These are phyloP conservation scores for Caerostris darwini DNA, from an alignment of 1,140 invertebrate species.

Conservation along the genomic window DNA sequence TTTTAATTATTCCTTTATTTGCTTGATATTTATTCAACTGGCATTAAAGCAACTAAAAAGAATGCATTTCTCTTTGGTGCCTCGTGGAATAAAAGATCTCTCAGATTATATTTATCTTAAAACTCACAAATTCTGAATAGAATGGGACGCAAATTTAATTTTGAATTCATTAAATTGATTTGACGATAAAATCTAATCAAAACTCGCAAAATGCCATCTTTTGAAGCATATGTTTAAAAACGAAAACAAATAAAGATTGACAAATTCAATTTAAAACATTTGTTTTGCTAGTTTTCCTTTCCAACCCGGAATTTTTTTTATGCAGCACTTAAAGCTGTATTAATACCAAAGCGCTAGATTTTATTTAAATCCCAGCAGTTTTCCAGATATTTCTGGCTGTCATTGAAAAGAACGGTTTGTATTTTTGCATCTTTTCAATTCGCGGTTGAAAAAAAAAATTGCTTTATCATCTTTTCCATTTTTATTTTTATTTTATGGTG, in stretches of 20 bases:
- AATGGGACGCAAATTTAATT: constrained; percentile 51
- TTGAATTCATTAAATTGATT: constrained; percentile 65
- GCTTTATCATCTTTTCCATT: constrained; percentile 14
- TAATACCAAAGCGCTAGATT: constrained; percentile 40
- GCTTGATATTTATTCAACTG: not conserved
- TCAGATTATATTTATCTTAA: constrained; percentile 24
- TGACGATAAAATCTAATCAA: constrained; percentile 54
- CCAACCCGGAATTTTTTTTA: not conserved
- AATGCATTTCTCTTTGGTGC: not conserved
- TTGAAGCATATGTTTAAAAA: constrained; percentile 49
- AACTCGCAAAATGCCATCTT: constrained; percentile 53
- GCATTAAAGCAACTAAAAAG: not conserved
- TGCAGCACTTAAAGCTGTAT: constrained; percentile 17
- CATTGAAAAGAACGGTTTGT: constrained; percentile 40
- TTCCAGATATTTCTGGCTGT: constrained; percentile 52
- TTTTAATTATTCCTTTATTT: not conserved
- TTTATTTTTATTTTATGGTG: not conserved
- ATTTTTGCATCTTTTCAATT: constrained; percentile 8
- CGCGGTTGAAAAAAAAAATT: constrained; percentile 39
- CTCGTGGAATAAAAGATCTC: not conserved
- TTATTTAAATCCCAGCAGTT: constrained; percentile 51
- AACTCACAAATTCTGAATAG: constrained; percentile 26
- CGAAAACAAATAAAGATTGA: constrained; percentile 70
- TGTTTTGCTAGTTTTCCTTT: constrained; percentile 33
- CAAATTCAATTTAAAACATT: constrained; percentile 74